A percentile compares a stretch with the other conserved stretches of the same genome.
Conservation (phyloP, 2,113 vertebrate genomes). For the Gymnarchus niloticus region DNA sequence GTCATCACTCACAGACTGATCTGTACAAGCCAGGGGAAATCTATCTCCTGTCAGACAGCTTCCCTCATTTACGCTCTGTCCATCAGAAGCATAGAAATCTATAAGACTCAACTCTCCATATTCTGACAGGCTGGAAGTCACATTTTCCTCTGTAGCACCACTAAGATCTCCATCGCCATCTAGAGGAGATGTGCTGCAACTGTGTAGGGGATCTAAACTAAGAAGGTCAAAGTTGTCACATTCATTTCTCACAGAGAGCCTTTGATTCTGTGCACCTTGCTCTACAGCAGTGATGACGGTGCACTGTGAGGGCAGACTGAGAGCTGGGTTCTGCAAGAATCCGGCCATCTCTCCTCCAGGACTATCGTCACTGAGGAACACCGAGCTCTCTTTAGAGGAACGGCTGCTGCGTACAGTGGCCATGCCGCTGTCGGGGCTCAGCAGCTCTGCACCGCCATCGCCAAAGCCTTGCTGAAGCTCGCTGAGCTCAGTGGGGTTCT, state of each 20-base stretch:
- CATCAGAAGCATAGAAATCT: conserved; percentile 63
- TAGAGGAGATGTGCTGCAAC: conserved; percentile 54
- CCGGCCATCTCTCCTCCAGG: conserved; percentile 70
- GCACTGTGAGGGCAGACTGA: conserved; percentile 67
- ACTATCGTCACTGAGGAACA: conserved; percentile 91
- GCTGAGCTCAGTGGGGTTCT: conserved; percentile 60
- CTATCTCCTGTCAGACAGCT: conserved; percentile 48
- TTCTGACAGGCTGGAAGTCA: conserved; percentile 61
- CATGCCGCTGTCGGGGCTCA: conserved; percentile 87
- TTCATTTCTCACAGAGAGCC: conserved; percentile 53
- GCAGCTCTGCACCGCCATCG: conserved; percentile 73
- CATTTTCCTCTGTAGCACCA: conserved; percentile 43
- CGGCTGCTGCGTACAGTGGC: conserved; percentile 88
- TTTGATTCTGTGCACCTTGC: conserved; percentile 71
- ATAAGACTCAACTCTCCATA: conserved; percentile 60
- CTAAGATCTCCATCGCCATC: conserved; percentile 51
- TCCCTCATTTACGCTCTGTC: conserved; percentile 47
- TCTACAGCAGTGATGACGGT: conserved; percentile 63
- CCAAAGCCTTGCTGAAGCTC: conserved; percentile 63
- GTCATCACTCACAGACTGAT: conserved; percentile 43
- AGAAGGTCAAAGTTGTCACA: conserved; percentile 73
- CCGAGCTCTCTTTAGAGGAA: conserved; percentile 89
- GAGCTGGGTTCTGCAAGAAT: conserved; percentile 71
- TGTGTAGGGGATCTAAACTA: conserved; percentile 69
- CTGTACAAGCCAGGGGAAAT: conserved; percentile 46